phyloP scores from a whole-genome alignment of 2,888 invertebrate genomes.

The Eilema caniola region DNA sequence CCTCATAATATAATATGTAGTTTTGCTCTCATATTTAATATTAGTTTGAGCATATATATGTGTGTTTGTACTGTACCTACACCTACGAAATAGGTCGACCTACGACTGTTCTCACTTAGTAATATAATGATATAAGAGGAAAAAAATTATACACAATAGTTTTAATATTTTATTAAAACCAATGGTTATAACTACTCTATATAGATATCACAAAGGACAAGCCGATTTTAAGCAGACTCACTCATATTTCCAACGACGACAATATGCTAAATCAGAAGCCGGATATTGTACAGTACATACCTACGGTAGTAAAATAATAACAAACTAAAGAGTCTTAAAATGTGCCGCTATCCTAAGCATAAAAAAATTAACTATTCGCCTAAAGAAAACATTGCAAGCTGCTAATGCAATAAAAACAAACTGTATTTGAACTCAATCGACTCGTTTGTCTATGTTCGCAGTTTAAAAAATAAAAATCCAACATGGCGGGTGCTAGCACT shows the following conservation, averaged over 20 bases:
- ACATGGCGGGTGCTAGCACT: slow-evolving; percentile 69
- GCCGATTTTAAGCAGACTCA: not conserved
- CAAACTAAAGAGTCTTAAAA: not conserved
- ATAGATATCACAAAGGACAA: not conserved
- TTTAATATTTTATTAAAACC: too few relatives aligned
- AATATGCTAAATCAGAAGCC: not conserved
- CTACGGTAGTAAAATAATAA: not conserved
- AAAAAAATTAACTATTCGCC: slow-evolving; percentile 23
- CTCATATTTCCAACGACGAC: too few relatives aligned
- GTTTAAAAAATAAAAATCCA: slow-evolving; percentile 75
- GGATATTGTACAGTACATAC: not conserved
- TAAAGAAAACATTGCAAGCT: slow-evolving; percentile 42
- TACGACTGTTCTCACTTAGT: too few relatives aligned
- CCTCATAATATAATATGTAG: not conserved
- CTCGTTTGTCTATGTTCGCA: slow-evolving; percentile 66
- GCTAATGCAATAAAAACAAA: slow-evolving; percentile 57
- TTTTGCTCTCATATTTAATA: not conserved
- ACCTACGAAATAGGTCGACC: too few relatives aligned
- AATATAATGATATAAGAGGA: not conserved
- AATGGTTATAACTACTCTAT: not conserved
- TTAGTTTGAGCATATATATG: not conserved
- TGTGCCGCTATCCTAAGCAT: not conserved
- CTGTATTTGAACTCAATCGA: slow-evolving; percentile 60
- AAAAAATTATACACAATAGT: not conserved
- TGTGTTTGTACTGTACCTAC: not conserved